Evolutionary conservation across 2,113 vertebrate species (phyloP), one percentile per base, ranked within the genome.

Genomic region (Hippocampus guttulatus): DNA sequence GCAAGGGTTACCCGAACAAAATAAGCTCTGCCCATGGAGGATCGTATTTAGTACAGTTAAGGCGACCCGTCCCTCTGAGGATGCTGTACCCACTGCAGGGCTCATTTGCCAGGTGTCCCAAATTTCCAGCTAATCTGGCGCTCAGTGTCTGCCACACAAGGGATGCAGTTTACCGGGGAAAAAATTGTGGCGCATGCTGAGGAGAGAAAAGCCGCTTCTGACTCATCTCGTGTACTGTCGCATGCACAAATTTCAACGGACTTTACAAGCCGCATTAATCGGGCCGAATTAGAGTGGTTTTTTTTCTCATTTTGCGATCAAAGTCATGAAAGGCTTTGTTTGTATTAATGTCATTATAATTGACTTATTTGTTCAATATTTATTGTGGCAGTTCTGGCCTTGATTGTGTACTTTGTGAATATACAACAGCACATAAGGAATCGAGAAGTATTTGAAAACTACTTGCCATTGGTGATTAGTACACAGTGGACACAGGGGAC

Each of bases 71-170:
- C 23, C n/a, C 27, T 54, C 68, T 4, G 43, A 78, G 66, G 81
- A 82, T 76, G 67, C 64, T 67, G 71, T 55, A 27, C 33, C 33
- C 33, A 68, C 74, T 74, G 80, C 43, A 57, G 70, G 81, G 78
- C 86, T 88, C 82, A 87, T 90, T 89, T 88, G 88, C 90, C 89
- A 91, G 90, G 89, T 92, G 88, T 83, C 82, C 85, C 87, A 91
- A 84, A 90, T 91, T 88, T 90, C 77, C 70, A 81, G 81, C 79
- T 90, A 90, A 92, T 91, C 90, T 86, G 84, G 83, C 78, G 74
- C 87, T 89, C 85, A 77, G 83, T 76, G 86, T 83, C 85, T 85
- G 82, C 81, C 87, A 88, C 77, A 75, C 70, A 74, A 67, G 80
- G 81, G 81, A 75, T 74, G 73, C 70, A 73, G 81, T 66, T 87